Evolutionary conservation across 2,888 invertebrate genomes (phyloP).

Genomic region (Metalampra italica): DNA sequence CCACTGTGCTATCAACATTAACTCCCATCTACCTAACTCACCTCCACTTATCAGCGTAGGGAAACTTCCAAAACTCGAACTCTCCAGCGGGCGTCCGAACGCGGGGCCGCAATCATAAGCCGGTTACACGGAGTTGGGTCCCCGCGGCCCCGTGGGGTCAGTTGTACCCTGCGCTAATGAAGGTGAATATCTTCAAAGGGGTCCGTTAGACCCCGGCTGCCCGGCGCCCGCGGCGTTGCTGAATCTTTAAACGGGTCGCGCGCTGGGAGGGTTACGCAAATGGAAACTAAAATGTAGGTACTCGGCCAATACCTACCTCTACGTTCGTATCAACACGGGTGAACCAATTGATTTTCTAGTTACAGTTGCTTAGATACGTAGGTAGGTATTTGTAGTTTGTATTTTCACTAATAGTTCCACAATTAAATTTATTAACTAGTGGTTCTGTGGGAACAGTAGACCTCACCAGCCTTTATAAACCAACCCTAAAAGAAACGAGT

Average conservation of each 20-base stretch:
- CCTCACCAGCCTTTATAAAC: too few relatives aligned
- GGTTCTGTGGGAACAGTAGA: too few relatives aligned
- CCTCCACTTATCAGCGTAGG: neutral
- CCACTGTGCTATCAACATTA: neutral
- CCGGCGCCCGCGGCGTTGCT: constrained; percentile 60
- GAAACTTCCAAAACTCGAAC: neutral
- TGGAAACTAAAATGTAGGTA: constrained; percentile 45
- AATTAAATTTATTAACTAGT: too few relatives aligned
- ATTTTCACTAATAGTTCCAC: too few relatives aligned
- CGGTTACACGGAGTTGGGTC: constrained; percentile 19
- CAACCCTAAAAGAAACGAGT: too few relatives aligned
- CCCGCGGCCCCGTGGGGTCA: constrained; percentile 62
- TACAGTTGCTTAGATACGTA: too few relatives aligned
- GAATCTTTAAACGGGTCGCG: constrained; percentile 68
- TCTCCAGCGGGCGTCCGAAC: constrained; percentile 1
- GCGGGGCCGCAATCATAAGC: constrained; percentile 9
- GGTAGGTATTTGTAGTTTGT: too few relatives aligned
- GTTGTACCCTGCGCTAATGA: constrained; percentile 64
- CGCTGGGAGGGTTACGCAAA: constrained; percentile 31
- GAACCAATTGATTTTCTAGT: constrained; percentile 5
- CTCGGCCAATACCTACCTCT: constrained; percentile 23
- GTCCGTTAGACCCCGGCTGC: constrained; percentile 45
- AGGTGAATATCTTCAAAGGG: constrained; percentile 74
- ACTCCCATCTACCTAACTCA: neutral
- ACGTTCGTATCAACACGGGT: constrained; percentile 12